These are phyloP conservation scores for Arctia plantaginis DNA, from an alignment of 2,888 invertebrate species.

Conservation along the genomic window DNA sequence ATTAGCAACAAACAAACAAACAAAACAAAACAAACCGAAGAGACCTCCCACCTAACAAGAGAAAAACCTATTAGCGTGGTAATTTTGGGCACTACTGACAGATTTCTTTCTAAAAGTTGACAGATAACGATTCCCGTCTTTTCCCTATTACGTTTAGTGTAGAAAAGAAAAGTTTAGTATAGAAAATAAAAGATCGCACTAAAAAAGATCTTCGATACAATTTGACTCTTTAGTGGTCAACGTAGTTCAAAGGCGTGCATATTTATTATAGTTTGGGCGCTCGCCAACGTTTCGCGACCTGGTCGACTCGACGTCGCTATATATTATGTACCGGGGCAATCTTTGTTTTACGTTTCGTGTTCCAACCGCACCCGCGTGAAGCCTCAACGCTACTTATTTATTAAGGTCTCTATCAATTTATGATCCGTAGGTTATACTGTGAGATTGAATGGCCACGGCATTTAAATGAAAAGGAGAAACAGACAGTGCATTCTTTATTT, in stretches of 20 bases:
- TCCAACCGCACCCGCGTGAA: constrained; percentile 37
- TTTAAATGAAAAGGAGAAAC: constrained; percentile 8
- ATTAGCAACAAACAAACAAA: neutral
- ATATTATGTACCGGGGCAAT: constrained; percentile 53
- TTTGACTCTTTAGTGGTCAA: constrained; percentile 18
- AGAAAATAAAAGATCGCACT: neutral
- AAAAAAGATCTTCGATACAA: neutral
- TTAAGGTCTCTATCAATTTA: constrained; percentile 49
- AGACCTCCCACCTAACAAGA: no score
- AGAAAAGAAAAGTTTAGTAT: neutral
- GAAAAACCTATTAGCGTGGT: no score
- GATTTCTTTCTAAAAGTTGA: neutral
- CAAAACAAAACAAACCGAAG: neutral
- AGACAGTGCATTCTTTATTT: neutral
- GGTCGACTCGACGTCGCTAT: constrained; percentile 45
- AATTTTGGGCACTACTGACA: no score
- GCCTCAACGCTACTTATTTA: constrained; percentile 49
- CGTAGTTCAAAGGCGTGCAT: constrained; percentile 34
- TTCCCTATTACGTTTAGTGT: neutral
- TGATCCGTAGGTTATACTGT: constrained; percentile 36
- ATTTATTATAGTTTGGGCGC: constrained; percentile 53
- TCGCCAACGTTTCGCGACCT: constrained; percentile 47
- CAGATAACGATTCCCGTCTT: neutral
- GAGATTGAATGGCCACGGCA: neutral
- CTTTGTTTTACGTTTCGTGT: constrained; percentile 52